These are phyloP conservation scores for Mechanitis messenoides DNA, from an alignment of 2,888 invertebrate species.

Conservation along the genomic window DNA sequence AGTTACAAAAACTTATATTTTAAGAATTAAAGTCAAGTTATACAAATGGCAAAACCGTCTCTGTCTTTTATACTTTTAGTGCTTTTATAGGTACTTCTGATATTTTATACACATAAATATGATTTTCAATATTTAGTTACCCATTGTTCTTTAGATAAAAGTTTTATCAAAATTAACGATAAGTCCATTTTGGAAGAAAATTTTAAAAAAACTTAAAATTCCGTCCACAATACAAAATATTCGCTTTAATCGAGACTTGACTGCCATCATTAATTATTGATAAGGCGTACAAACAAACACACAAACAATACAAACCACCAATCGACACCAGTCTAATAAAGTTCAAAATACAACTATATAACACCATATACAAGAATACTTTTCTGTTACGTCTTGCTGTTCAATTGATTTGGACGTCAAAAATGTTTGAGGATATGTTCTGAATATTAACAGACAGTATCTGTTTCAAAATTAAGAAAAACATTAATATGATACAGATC, in stretches of 20 bases:
- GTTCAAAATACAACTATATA: slow-evolving; percentile 45
- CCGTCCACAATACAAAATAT: slow-evolving; percentile 32
- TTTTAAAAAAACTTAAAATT: slow-evolving; percentile 21
- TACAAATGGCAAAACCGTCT: too few relatives aligned
- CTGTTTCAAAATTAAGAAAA: slow-evolving; percentile 6
- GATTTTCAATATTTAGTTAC: too few relatives aligned
- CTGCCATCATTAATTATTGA: slow-evolving; percentile 55
- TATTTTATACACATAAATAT: too few relatives aligned
- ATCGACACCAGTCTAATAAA: slow-evolving; percentile 63
- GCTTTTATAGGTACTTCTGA: too few relatives aligned
- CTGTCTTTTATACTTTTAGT: too few relatives aligned
- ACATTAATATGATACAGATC: not conserved
- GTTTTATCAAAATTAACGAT: slow-evolving; percentile 1
- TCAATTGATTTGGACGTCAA: slow-evolving; percentile 27
- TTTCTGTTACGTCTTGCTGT: slow-evolving; percentile 38
- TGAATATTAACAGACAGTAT: slow-evolving; percentile 12
- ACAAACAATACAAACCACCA: slow-evolving; percentile 40
- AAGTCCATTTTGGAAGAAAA: slow-evolving; percentile 13
- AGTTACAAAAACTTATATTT: slow-evolving; percentile 25
- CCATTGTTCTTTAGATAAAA: too few relatives aligned
- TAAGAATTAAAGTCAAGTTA: too few relatives aligned
- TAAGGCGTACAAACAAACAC: slow-evolving; percentile 34
- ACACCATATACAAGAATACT: slow-evolving; percentile 35
- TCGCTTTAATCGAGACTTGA: slow-evolving; percentile 35
- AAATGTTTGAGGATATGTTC: slow-evolving; percentile 27